Percentiles rank a stretch among this genome's conserved stretches.
These are phyloP conservation scores for Macrosiphum euphorbiae DNA, from an alignment of 2,888 invertebrate species.

Conservation along the genomic window DNA sequence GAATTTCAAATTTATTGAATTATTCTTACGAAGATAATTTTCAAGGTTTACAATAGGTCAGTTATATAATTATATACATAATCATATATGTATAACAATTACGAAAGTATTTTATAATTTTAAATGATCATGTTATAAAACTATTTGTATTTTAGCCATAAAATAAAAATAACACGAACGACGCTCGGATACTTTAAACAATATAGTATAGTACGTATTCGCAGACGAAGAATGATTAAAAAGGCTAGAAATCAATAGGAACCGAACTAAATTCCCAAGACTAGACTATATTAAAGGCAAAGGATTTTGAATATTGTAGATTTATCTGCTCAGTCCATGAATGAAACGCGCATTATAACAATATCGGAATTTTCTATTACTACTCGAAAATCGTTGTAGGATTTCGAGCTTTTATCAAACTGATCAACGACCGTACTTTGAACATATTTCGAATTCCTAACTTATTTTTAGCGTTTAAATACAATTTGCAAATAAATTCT, in stretches of 20 bases:
- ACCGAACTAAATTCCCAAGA: neutral
- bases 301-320: neutral
- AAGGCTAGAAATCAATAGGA: neutral
- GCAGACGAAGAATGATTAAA: neutral
- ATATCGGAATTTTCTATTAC: constrained; percentile 27
- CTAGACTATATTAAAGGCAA: neutral
- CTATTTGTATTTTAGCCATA: neutral
- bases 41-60: neutral
- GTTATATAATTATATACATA: too few species aligned
- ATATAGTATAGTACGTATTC: neutral
- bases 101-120: neutral
- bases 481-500: neutral
- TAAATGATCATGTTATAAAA: neutral
- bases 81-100: neutral
- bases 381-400: neutral
- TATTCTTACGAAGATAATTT: neutral
- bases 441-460: constrained; percentile 1
- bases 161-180: neutral
- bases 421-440: neutral
- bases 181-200: neutral
- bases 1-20: neutral
- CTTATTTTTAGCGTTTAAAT: neutral
- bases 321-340: neutral
- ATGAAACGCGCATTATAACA: neutral
- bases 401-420: neutral